Evolutionary conservation across 2,888 invertebrate genomes (phyloP), one percentile per base, ranked within the genome.

Genomic region (Cosmia trapezina): DNA sequence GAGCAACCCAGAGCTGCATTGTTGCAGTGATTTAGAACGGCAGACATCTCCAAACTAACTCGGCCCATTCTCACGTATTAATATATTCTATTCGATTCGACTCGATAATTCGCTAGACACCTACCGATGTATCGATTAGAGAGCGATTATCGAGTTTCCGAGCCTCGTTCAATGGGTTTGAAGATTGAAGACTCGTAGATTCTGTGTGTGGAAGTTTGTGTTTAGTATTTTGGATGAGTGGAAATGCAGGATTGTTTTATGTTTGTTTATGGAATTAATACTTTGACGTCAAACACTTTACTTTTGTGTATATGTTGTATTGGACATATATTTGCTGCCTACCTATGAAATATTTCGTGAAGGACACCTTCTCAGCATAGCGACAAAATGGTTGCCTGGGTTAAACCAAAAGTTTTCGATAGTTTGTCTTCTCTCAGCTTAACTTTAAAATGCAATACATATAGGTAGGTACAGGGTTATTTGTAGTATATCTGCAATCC

Each of bases 1-100:
- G 93, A 94, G 91, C 93, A 92, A 86, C 90, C 94, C 90, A 90
- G 92, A 89, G 88, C 88, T 88, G 94, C 95, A 96, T 96, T 86
- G 87, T 94, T 94, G 93, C 93, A 90, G 91, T 93, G 94, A 94
- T 95, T 95, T 94, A 94, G 94, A 93, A 89, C 94, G 92, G 93
- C 93, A 94, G 94, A 94, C 94, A 95, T 95, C 94, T 88, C 90
- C 88, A 87, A 88, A 87, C 88, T 88, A 88, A 83, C 83, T 87
- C 86, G 62, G 76, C 85, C 88, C 82, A 85, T 93, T 94, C 94
- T 94, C 95, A 94, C 94, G 95, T 95, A 95, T 95, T 95, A 96
- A 95, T 95, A 95, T 96, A 95, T 95, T 95, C 94, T 93, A 94
- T 94, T 94, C 94, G 94, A 93, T 73, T 73, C 73, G 54, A 76